A percentile compares a stretch with the other conserved stretches of the same genome.
Evolutionary conservation across 2,888 invertebrate genomes (phyloP).

Genomic region (Tortrix viridana): DNA sequence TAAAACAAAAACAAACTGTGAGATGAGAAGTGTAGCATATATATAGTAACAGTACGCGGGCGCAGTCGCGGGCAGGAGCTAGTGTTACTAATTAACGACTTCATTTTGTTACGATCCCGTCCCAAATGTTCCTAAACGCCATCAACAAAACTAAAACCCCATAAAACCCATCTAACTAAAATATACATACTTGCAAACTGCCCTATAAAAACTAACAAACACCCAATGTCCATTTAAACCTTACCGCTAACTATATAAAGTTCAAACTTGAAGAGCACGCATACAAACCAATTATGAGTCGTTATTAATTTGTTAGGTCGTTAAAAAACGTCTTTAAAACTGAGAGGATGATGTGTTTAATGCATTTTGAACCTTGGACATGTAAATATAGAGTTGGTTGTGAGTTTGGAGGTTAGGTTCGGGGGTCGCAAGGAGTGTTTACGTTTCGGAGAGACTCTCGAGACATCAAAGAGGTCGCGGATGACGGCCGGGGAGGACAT

Average conservation of each 20-base stretch:
- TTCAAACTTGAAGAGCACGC: constrained; percentile 1
- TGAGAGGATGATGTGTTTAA: constrained; percentile 13
- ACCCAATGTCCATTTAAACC: neutral
- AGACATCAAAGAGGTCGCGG: constrained; percentile 31
- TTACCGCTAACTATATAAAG: neutral
- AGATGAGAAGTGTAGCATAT: too few relatives aligned
- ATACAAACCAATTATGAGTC: constrained; percentile 27
- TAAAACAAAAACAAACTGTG: too few relatives aligned
- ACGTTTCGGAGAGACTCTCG: constrained; percentile 24
- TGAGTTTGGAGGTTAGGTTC: neutral
- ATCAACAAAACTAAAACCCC: neutral
- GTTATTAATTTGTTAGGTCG: constrained; percentile 41
- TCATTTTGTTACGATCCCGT: neutral
- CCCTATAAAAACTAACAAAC: constrained; percentile 20
- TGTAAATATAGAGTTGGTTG: neutral
- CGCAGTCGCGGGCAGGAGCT: too few relatives aligned
- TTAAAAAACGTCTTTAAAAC: constrained; percentile 37
- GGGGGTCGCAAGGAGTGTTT: constrained; percentile 28
- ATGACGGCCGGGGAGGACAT: neutral
- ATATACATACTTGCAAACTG: constrained; percentile 31
- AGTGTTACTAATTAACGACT: too few relatives aligned
- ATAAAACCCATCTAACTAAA: constrained; percentile 25
- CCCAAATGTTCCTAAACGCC: neutral
- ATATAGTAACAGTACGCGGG: too few relatives aligned
- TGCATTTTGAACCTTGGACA: constrained; percentile 6